These are phyloP conservation scores for Hirtodrosophila trivittata DNA, from an alignment of 2,888 invertebrate genomes.

Conservation along the genomic window DNA sequence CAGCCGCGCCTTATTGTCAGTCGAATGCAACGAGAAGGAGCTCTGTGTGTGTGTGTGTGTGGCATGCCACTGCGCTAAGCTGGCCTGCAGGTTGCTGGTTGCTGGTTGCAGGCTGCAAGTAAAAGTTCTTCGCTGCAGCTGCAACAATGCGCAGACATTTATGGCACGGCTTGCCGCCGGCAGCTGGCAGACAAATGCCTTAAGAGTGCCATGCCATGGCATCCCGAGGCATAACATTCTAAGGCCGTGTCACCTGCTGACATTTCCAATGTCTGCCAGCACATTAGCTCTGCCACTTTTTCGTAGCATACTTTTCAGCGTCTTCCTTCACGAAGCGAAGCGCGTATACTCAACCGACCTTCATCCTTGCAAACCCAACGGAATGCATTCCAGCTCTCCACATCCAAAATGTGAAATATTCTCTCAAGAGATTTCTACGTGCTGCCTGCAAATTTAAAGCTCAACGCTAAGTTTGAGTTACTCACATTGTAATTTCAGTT, in stretches of 20 bases:
- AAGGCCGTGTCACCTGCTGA: slow-evolving; percentile 58
- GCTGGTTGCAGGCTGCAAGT: slow-evolving; percentile 26
- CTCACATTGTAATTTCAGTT: too few relatives aligned
- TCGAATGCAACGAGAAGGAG: slow-evolving; percentile 38
- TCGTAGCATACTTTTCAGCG: slow-evolving; percentile 54
- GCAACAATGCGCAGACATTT: slow-evolving; percentile 73
- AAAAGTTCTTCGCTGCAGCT: slow-evolving; percentile 30
- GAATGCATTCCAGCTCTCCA: too few relatives aligned
- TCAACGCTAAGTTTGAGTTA: too few relatives aligned
- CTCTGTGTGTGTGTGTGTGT: slow-evolving; percentile 21
- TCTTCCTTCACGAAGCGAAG: slow-evolving; percentile 15
- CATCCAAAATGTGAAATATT: slow-evolving; percentile 15
- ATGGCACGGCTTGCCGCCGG: slow-evolving; percentile 66
- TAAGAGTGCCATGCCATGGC: slow-evolving; percentile 46
- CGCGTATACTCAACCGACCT: too few relatives aligned
- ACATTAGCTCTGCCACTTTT: slow-evolving; percentile 62
- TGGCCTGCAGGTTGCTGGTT: slow-evolving; percentile 21
- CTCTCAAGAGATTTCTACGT: slow-evolving; percentile 28
- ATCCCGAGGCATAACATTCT: slow-evolving; percentile 43
- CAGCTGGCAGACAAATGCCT: slow-evolving; percentile 69
- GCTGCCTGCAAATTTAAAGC: neutral
- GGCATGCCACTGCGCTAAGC: slow-evolving; percentile 20
- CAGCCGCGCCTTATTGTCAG: slow-evolving; percentile 49
- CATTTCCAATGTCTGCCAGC: slow-evolving; percentile 61
- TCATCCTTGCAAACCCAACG: too few relatives aligned